Evolutionary conservation across 2,888 invertebrate genomes (phyloP).

Genomic region (Eristalinus sepulchralis): DNA sequence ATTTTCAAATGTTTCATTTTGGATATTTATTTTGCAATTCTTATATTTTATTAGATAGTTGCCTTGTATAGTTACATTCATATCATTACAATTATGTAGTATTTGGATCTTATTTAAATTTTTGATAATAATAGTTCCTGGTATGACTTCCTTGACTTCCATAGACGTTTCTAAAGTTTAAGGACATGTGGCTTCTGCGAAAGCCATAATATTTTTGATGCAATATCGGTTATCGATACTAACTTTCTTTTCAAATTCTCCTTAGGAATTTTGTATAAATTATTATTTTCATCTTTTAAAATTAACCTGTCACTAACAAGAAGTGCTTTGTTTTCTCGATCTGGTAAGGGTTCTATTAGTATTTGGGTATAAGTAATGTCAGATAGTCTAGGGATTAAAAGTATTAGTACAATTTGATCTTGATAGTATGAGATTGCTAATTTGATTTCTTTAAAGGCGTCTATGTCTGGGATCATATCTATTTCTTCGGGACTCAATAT

Average conservation of each 20-base stretch:
- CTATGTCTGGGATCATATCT: not conserved
- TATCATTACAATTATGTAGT: not conserved
- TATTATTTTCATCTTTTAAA: constrained; percentile 1
- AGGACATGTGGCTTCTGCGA: not conserved
- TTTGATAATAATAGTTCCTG: not conserved
- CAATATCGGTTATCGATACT: not conserved
- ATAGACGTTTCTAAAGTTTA: not conserved
- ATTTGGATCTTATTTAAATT: not conserved
- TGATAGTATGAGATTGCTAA: not conserved
- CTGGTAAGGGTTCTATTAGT: not conserved
- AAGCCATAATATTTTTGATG: constrained; percentile 15
- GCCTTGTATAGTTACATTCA: not conserved
- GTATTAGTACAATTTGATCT: constrained; percentile 32
- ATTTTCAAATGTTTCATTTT: not conserved
- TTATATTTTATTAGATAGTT: not conserved
- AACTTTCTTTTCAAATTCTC: not conserved
- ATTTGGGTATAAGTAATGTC: constrained; percentile 6
- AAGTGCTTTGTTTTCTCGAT: not conserved
- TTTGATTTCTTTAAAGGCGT: not conserved
- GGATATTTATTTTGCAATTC: not conserved
- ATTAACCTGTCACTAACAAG: not conserved
- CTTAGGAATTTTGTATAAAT: not conserved
- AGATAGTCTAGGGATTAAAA: constrained; percentile 8
- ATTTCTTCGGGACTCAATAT: constrained; percentile 15
- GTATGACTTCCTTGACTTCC: not conserved